Percentiles rank a stretch among this genome's conserved stretches.
Evolutionary conservation across 2,888 invertebrate species (phyloP).

Genomic region (Hanleya hanleyi): DNA sequence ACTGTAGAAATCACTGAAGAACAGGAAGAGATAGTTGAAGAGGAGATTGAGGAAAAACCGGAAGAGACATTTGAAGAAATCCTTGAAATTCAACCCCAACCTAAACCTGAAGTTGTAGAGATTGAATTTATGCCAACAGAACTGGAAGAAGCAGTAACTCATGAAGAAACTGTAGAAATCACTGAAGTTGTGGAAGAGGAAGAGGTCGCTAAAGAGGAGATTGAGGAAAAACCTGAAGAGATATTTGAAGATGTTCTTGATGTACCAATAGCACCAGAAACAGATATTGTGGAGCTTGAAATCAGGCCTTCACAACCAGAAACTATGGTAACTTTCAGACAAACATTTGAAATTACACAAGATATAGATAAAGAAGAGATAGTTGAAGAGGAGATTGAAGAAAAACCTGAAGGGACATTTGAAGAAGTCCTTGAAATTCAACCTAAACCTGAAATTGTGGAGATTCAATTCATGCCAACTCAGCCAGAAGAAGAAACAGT

Average conservation of each 20-base stretch:
- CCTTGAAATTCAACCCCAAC: not conserved
- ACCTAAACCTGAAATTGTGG: conserved; percentile 19
- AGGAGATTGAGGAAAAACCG: conserved; percentile 8
- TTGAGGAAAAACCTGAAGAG: not conserved
- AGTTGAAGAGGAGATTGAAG: conserved; percentile 17
- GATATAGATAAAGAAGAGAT: too few relatives aligned
- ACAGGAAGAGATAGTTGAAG: conserved; percentile 9
- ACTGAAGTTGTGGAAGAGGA: not conserved
- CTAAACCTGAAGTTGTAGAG: not conserved
- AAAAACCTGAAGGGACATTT: conserved; percentile 10
- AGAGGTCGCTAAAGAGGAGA: not conserved
- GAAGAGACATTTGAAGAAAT: not conserved
- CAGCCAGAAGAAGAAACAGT: conserved; percentile 8
- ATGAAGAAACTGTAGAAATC: not conserved
- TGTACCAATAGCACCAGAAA: too few relatives aligned
- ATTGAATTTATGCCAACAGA: not conserved
- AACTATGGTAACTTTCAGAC: too few relatives aligned
- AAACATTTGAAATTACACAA: conserved; percentile 13
- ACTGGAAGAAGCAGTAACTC: not conserved
- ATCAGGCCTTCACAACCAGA: too few relatives aligned
- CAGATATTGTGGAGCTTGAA: too few relatives aligned
- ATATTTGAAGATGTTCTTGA: too few relatives aligned
- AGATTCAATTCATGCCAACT: conserved; percentile 20
- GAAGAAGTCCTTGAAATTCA: not conserved
- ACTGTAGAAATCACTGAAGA: not conserved